Base-by-base conservation (phyloP, 2,113 vertebrate species). In the Felis catus region DNA sequence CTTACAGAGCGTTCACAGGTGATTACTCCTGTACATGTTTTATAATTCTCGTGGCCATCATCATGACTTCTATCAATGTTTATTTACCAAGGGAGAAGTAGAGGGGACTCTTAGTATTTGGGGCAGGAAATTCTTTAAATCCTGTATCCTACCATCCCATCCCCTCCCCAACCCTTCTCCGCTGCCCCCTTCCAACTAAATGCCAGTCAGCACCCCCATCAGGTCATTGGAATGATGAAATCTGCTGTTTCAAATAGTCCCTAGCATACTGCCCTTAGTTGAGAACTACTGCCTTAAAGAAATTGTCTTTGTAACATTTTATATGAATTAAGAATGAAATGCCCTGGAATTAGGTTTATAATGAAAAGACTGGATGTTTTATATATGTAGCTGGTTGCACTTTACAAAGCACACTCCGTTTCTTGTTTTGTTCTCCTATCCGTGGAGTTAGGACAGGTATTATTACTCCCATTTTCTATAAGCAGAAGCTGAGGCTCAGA, bases 281-380 rank as follows among this genome's bases (percentile, higher is more conserved):
- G 63, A 97, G 41, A 96, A 55, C 31, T 48, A 39, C 41, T 68
- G 14, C 39, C 55, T 74, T 94, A 78, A 87, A 66, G 39, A 91
- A 79, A 41, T 79, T 10, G 13, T 51, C 94, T 95, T 95, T 86
- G 3, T 94, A 84, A 91, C 66, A 53, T 82, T 96, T 96, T 61
- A 53, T 82, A 29, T 63, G 45, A 91, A 61, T 63, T 82, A 39
- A 85, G 78, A 80, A 91, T 79, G 81, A 73, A 84, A 81, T 33
- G 4, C 14, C 23, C n/a, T 55, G 33, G 66, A 86, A 78, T 82
- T 78, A 66, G 48, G 21, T 83, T 93, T 41, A 48, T 79, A 36
- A 45, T 89, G 39, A 65, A 94, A 63, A 81, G 58, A 83, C 41
- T 11, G 86, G n/a, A 55, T 55, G 18, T 73, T 71, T 33, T 73